A percentile compares a stretch with the other conserved stretches of the same genome.
Conservation (phyloP, 2,888 invertebrate genomes). For the Yponomeuta plumbellus region DNA sequence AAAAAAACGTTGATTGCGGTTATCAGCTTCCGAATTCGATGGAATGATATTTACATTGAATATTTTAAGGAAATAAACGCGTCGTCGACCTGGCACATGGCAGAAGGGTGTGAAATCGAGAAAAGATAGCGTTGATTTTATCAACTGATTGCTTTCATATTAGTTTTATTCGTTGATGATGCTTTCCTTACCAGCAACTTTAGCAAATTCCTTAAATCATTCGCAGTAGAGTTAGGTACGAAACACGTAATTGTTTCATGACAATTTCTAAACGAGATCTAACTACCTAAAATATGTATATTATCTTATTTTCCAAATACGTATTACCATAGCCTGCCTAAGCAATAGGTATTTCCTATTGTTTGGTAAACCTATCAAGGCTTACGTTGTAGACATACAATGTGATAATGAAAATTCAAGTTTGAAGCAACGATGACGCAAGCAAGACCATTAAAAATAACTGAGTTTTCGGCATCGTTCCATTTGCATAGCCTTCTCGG, state of each 20-base stretch:
- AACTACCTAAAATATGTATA: too few species aligned
- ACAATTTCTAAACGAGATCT: not conserved
- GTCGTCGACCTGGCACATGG: slow-evolving; percentile 24
- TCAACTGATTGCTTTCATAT: slow-evolving; percentile 1
- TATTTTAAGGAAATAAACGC: slow-evolving; percentile 37
- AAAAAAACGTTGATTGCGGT: slow-evolving; percentile 69
- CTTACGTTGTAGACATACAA: slow-evolving; percentile 67
- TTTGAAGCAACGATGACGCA: slow-evolving; percentile 73
- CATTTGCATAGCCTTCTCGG: slow-evolving; percentile 69
- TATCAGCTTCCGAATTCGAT: slow-evolving; percentile 75
- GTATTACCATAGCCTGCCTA: not conserved
- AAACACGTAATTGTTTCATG: not conserved
- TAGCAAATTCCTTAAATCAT: not conserved
- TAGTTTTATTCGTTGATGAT: not conserved
- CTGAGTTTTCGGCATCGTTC: slow-evolving; percentile 71
- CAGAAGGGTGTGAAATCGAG: slow-evolving; percentile 6
- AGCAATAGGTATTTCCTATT: slow-evolving; percentile 59
- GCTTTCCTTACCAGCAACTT: not conserved
- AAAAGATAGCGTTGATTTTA: not conserved
- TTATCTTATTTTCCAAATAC: not conserved
- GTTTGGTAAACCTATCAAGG: slow-evolving; percentile 76
- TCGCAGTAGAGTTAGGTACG: not conserved
- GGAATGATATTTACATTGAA: slow-evolving; percentile 64
- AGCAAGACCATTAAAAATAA: slow-evolving; percentile 71
- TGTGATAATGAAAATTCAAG: slow-evolving; percentile 77